phyloP scores from a whole-genome alignment of 2,888 invertebrate species.

The Eremobia ochroleuca region DNA sequence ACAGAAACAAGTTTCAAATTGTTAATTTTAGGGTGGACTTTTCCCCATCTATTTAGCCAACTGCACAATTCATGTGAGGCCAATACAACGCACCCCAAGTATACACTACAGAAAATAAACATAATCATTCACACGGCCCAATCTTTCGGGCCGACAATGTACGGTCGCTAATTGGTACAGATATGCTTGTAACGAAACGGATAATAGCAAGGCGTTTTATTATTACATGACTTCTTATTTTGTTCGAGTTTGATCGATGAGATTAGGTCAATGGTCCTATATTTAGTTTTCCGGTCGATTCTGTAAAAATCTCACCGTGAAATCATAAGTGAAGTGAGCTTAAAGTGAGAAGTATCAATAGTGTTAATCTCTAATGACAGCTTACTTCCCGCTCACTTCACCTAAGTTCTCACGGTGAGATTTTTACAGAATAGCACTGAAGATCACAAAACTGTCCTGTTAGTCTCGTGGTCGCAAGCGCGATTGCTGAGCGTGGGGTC shows the following conservation, averaged over 20 bases:
- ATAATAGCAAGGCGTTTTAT: conserved; percentile 58
- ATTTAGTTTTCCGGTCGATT: not conserved
- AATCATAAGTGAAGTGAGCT: too few species aligned
- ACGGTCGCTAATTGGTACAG: conserved; percentile 64
- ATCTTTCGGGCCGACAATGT: conserved; percentile 80
- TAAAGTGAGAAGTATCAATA: too few species aligned
- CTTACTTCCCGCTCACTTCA: too few species aligned
- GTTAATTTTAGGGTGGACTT: not conserved
- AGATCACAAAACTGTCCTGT: not conserved
- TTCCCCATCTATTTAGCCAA: too few species aligned
- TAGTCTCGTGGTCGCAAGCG: too few species aligned
- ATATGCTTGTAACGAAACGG: conserved; percentile 61
- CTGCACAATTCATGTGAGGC: conserved; percentile 28
- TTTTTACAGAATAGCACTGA: too few species aligned
- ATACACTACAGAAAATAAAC: conserved; percentile 80
- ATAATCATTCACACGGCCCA: conserved; percentile 84
- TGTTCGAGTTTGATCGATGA: conserved; percentile 34
- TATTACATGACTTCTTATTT: conserved; percentile 45
- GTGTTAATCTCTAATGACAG: too few species aligned
- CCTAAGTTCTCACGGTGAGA: too few species aligned
- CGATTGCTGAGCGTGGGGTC: too few species aligned
- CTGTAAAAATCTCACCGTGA: too few species aligned
- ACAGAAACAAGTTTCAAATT: not conserved
- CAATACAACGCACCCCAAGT: conserved; percentile 67
- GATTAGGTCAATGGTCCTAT: not conserved